Conservation (phyloP, 2,797 vertebrate genomes). For the Choloepus didactylus region DNA sequence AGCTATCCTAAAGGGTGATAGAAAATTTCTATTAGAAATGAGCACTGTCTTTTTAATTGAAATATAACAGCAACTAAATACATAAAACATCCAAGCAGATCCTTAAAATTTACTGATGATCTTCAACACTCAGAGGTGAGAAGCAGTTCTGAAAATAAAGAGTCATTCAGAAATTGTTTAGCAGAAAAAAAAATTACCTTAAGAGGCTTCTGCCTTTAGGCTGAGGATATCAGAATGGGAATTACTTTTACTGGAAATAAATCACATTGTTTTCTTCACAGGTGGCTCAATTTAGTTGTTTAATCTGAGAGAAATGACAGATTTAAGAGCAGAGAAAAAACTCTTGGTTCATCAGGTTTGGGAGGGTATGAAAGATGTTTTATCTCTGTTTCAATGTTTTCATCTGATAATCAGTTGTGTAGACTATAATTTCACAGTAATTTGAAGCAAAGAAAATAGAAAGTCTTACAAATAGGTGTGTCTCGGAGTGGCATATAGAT, state of each 20-base stretch:
- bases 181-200: background rate
- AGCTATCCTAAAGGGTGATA: background rate
- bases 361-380: conserved; percentile 68
- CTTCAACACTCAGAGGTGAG: background rate
- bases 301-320: conserved; percentile 80
- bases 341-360: conserved; percentile 70
- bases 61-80: conserved; percentile 24
- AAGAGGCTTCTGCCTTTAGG: conserved; percentile 33
- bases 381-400: conserved; percentile 60
- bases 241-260: conserved; percentile 74
- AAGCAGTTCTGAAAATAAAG: background rate
- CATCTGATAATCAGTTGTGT: conserved; percentile 75
- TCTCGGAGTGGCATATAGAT: conserved; percentile 59
- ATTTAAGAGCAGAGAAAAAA: conserved; percentile 57
- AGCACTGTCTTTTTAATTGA: conserved; percentile 11
- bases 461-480: conserved; percentile 72
- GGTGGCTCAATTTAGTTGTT: conserved; percentile 78
- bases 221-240: conserved; percentile 62
- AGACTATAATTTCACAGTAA: conserved; percentile 81
- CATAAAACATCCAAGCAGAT: background rate
- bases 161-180: conserved; percentile 7
- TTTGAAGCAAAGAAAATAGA: conserved; percentile 78
- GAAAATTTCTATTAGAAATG: background rate
- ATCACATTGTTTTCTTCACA: conserved; percentile 73
- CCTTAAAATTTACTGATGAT: background rate